These are phyloP conservation scores for Cabera pusaria DNA, from an alignment of 2,888 invertebrate species.

Conservation along the genomic window DNA sequence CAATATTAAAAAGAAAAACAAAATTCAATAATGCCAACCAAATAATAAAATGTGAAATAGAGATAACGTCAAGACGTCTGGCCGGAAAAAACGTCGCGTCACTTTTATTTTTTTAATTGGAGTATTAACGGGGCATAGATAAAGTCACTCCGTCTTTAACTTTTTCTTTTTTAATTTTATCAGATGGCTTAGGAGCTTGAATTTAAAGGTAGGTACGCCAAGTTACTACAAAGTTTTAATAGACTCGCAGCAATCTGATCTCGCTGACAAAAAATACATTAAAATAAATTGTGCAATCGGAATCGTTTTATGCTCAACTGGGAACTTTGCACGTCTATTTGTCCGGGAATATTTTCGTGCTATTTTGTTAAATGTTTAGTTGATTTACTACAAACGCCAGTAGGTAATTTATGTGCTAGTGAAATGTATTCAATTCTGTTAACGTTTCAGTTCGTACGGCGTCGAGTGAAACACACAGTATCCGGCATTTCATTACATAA, in stretches of 20 bases:
- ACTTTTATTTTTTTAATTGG: constrained; percentile 78
- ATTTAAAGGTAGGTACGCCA: constrained; percentile 79
- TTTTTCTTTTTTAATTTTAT: constrained; percentile 63
- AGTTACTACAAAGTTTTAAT: constrained; percentile 77
- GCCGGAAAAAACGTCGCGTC: constrained; percentile 55
- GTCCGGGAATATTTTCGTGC: constrained; percentile 16
- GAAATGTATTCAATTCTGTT: constrained; percentile 18
- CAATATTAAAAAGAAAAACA: constrained; percentile 34
- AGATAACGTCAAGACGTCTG: constrained; percentile 49
- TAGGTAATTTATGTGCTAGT: constrained; percentile 10
- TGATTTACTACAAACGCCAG: constrained; percentile 9
- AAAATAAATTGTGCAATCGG: constrained; percentile 51
- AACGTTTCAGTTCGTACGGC: constrained; percentile 21
- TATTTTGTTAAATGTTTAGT: constrained; percentile 13
- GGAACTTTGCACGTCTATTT: constrained; percentile 25
- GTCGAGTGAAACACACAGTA: constrained; percentile 40
- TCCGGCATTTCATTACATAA: constrained; percentile 49
- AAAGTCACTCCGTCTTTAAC: constrained; percentile 64
- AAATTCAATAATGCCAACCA: constrained; percentile 46
- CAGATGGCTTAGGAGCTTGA: constrained; percentile 80
- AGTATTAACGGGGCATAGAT: constrained; percentile 78
- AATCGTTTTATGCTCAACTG: constrained; percentile 20
- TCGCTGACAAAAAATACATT: constrained; percentile 56
- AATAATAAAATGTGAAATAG: constrained; percentile 36
- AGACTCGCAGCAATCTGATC: constrained; percentile 75